These are phyloP conservation scores for Acanthurus lineatus DNA, from an alignment of 2,797 vertebrate species.

Conservation along the genomic window DNA sequence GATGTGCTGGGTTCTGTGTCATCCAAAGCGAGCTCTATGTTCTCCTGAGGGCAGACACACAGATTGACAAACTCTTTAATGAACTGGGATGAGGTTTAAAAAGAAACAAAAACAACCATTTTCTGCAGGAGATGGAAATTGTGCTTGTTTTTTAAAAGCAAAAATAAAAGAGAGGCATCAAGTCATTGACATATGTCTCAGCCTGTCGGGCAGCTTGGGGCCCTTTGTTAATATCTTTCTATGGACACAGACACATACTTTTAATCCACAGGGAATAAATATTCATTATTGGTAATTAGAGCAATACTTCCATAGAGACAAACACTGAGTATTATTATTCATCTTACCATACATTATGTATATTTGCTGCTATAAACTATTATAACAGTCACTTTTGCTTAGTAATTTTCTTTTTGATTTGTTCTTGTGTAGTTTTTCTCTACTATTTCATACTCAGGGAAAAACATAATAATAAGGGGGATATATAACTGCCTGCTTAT, in stretches of 20 bases:
- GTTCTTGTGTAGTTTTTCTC: no score
- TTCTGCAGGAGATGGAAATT: conserved; percentile 9
- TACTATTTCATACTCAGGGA: no score
- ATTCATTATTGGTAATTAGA: no score
- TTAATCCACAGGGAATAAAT: background rate
- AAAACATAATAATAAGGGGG: no score
- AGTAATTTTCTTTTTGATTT: no score
- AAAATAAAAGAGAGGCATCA: background rate
- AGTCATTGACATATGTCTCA: background rate
- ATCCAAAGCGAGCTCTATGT: conserved; percentile 93
- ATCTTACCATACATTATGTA: no score
- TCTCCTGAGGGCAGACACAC: conserved; percentile 87
- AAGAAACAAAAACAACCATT: background rate
- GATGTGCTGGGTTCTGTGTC: conserved; percentile 89
- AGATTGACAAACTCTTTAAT: conserved; percentile 58
- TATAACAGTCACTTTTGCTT: no score
- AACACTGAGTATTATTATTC: no score
- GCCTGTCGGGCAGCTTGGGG: background rate
- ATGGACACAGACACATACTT: conserved; percentile 1
- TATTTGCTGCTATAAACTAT: no score
- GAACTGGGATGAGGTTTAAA: conserved; percentile 17
- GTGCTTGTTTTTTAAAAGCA: background rate
- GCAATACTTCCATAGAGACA: no score
- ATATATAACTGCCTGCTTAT: no score
- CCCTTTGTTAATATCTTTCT: background rate